Evolutionary conservation across 2,888 invertebrate genomes (phyloP).

Genomic region (Apodemia hepburni): DNA sequence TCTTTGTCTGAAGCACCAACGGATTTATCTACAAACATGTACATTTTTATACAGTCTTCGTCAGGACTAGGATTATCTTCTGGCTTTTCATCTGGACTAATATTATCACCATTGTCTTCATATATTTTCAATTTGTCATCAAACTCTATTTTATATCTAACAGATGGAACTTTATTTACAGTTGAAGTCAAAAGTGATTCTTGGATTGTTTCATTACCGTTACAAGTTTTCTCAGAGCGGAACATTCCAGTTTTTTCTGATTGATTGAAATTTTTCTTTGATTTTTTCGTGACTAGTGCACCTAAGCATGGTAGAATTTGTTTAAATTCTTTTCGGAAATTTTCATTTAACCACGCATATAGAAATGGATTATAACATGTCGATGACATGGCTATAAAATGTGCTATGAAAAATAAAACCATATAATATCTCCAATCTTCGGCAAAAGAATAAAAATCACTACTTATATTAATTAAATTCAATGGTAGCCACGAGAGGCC

Average conservation of each 20-base stretch:
- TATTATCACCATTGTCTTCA: conserved; percentile 56
- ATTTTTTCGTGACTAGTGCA: conserved; percentile 60
- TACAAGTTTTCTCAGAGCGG: conserved; percentile 70
- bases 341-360: conserved; percentile 97
- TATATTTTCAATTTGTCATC: conserved; percentile 56
- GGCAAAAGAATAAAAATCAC: conserved; percentile 82
- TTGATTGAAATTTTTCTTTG: conserved; percentile 61
- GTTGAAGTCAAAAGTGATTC: conserved; percentile 69
- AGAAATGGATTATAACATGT: conserved; percentile 97
- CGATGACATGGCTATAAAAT: conserved; percentile 95
- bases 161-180: conserved; percentile 63
- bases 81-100: conserved; percentile 71
- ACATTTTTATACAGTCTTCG: conserved; percentile 73
- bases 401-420: conserved; percentile 88
- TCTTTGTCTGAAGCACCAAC: conserved; percentile 64
- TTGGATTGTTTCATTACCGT: conserved; percentile 71
- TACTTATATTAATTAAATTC: conserved; percentile 89
- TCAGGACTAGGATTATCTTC: conserved; percentile 63
- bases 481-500: conserved; percentile 92
- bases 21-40: conserved; percentile 72
- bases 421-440: conserved; percentile 86
- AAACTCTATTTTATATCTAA: conserved; percentile 68
- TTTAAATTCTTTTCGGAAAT: conserved; percentile 94
- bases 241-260: conserved; percentile 70
- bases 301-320: conserved; percentile 85